Conservation (phyloP, 2,888 invertebrate species). For the Eupsilia transversa region DNA sequence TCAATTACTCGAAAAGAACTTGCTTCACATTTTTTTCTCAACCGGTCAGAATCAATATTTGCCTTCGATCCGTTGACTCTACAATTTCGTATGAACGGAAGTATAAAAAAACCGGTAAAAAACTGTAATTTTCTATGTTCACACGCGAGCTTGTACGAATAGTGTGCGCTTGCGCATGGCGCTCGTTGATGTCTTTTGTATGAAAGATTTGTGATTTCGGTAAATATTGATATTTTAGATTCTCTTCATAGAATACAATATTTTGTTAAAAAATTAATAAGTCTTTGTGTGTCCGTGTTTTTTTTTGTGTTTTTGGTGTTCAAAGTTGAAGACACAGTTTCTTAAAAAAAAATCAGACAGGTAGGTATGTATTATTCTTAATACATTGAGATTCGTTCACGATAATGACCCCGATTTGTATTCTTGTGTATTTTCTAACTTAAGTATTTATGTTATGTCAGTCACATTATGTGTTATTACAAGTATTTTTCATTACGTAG, state of each 20-base stretch:
- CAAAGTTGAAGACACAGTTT: neutral
- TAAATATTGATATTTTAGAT: slow-evolving; percentile 4
- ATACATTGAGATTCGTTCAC: neutral
- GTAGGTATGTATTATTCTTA: neutral
- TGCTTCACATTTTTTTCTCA: slow-evolving; percentile 52
- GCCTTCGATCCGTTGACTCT: slow-evolving; percentile 78
- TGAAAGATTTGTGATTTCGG: slow-evolving; percentile 34
- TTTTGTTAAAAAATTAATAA: neutral
- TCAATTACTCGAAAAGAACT: neutral
- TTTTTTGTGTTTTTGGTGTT: neutral
- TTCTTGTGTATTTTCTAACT: neutral
- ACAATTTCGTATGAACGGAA: slow-evolving; percentile 70
- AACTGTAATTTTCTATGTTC: slow-evolving; percentile 62
- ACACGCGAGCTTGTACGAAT: slow-evolving; percentile 57
- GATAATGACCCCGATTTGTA: neutral
- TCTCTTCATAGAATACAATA: neutral
- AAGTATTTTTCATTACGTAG: slow-evolving; percentile 15
- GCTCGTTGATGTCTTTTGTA: slow-evolving; percentile 82
- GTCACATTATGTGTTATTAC: neutral
- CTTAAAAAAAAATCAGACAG: neutral
- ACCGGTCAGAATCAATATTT: slow-evolving; percentile 77
- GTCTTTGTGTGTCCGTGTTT: neutral
- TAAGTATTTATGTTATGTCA: neutral
- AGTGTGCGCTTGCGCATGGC: slow-evolving; percentile 48
- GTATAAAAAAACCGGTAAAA: slow-evolving; percentile 67